Percentiles rank a stretch among this genome's conserved stretches.
Conservation (phyloP, 2,888 invertebrate genomes). For the Ischnus inquisitorius region DNA sequence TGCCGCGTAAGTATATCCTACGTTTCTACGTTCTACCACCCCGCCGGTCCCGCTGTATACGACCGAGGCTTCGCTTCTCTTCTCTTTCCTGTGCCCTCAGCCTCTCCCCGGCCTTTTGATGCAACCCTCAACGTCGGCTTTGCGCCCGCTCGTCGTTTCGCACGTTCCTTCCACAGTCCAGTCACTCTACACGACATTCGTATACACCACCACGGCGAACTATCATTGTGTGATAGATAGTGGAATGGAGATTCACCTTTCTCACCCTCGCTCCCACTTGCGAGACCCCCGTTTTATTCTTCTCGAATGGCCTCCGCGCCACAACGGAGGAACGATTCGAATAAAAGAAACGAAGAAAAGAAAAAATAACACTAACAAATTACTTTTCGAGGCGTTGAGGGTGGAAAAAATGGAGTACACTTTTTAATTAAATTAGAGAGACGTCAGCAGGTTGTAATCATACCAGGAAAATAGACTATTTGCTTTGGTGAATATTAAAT, state of each 20-base stretch:
- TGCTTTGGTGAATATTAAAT: too few relatives aligned
- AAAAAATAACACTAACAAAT: neutral
- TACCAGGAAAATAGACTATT: too few relatives aligned
- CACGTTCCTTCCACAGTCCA: constrained; percentile 54
- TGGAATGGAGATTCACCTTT: constrained; percentile 25
- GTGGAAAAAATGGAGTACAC: neutral
- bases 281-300: neutral
- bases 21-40: constrained; percentile 37
- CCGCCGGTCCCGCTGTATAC: constrained; percentile 41
- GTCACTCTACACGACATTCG: constrained; percentile 17
- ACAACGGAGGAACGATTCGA: neutral
- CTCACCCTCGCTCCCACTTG: neutral
- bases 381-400: neutral
- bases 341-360: neutral
- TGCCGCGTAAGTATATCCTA: constrained; percentile 56
- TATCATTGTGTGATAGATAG: constrained; percentile 6
- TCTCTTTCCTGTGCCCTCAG: constrained; percentile 54
- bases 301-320: neutral
- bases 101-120: constrained; percentile 57
- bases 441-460: neutral
- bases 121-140: constrained; percentile 59
- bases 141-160: constrained; percentile 49
- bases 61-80: constrained; percentile 23
- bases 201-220: neutral
- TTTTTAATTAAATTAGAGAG: too few relatives aligned